These are phyloP conservation scores for Dicaeum eximium DNA, from an alignment of 2,113 vertebrate species.

Conservation along the genomic window DNA sequence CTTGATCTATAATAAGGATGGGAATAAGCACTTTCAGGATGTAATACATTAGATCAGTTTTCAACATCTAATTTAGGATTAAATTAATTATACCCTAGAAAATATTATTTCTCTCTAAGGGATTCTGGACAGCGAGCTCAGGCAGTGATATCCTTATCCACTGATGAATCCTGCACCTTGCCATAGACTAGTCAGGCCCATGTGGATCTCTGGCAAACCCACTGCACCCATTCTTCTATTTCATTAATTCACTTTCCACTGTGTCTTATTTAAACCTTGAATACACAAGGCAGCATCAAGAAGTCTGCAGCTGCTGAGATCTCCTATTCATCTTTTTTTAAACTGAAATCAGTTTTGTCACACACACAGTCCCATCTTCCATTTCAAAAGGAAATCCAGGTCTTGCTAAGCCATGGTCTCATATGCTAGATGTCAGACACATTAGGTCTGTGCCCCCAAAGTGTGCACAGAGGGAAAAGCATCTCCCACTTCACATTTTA, in stretches of 20 bases:
- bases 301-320: neutral
- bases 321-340: neutral
- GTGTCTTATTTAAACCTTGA: neutral
- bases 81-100: constrained; percentile 34
- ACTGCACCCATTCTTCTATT: neutral
- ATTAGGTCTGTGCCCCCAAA: neutral
- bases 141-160: neutral
- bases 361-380: neutral
- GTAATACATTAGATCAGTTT: constrained; percentile 16
- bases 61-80: constrained; percentile 32
- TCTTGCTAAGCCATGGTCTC: neutral
- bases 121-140: neutral
- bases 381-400: neutral
- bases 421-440: neutral
- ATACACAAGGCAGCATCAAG: neutral
- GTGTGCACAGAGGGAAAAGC: neutral
- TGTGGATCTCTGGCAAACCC: neutral
- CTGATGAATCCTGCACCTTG: neutral
- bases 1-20: neutral
- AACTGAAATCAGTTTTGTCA: neutral
- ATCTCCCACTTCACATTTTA: neutral
- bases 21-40: neutral
- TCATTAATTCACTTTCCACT: neutral
- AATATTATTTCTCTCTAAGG: neutral
- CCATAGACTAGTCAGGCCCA: neutral